Percentiles rank a stretch among this genome's conserved stretches.
These are phyloP conservation scores for Oreohelix idahoensis DNA, from an alignment of 1,140 invertebrate species.

Conservation along the genomic window DNA sequence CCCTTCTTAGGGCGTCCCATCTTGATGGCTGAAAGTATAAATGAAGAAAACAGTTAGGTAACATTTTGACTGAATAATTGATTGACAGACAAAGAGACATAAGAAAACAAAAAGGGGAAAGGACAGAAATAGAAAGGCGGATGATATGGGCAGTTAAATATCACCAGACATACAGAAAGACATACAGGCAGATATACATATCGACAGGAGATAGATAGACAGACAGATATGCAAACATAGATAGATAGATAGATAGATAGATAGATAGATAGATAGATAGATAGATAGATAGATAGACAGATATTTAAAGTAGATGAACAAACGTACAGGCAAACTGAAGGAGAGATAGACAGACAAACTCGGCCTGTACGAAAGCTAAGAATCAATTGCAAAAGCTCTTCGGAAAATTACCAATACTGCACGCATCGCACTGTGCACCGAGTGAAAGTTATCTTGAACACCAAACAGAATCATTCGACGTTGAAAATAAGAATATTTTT, in stretches of 20 bases:
- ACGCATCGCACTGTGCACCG: too few relatives aligned
- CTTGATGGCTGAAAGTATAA: conserved; percentile 25
- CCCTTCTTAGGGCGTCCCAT: conserved; percentile 44
- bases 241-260: not conserved
- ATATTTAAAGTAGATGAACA: conserved; percentile 90
- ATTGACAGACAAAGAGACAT: not conserved
- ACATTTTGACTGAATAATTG: too few relatives aligned
- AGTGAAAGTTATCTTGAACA: too few relatives aligned
- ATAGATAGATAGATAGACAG: too few relatives aligned
- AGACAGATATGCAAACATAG: not conserved
- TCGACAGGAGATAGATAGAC: not conserved
- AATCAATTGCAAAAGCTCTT: too few relatives aligned
- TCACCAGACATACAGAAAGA: not conserved
- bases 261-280: not conserved
- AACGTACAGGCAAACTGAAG: too few relatives aligned
- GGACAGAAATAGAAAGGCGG: not conserved
- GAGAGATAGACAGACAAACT: too few relatives aligned
- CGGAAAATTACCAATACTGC: too few relatives aligned
- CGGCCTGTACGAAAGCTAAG: too few relatives aligned
- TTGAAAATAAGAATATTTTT: too few relatives aligned
- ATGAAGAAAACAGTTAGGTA: not conserved
- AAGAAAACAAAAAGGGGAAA: not conserved
- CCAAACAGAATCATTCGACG: too few relatives aligned
- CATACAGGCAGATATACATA: not conserved
- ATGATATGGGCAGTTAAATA: too few relatives aligned